phyloP scores from a whole-genome alignment of 1,140 invertebrate genomes.

The Nasonia giraulti region DNA sequence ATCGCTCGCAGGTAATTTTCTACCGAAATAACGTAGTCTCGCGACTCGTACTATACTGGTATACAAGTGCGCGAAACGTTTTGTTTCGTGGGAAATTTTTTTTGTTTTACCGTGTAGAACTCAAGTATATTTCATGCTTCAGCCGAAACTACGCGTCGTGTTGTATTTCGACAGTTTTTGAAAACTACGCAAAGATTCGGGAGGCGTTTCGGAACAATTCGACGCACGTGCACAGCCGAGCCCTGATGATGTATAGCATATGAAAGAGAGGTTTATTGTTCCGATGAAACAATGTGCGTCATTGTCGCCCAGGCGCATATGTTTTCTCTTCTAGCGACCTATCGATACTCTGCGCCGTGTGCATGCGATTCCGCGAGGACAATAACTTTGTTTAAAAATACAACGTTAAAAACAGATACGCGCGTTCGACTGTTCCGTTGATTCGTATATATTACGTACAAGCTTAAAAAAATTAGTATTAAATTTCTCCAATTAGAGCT shows the following conservation, averaged over 20 bases:
- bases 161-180: neutral
- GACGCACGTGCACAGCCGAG: neutral
- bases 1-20: neutral
- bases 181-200: conserved; percentile 21
- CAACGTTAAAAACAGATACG: too few relatives aligned
- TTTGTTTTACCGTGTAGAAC: neutral
- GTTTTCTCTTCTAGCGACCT: neutral
- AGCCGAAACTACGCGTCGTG: neutral
- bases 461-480: neutral
- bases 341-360: neutral
- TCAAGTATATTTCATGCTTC: neutral
- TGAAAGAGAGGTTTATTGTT: conserved; percentile 29
- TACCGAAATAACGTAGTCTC: neutral
- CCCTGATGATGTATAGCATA: neutral
- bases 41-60: neutral
- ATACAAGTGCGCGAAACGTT: neutral
- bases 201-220: conserved; percentile 17
- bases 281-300: conserved; percentile 33
- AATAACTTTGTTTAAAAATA: too few relatives aligned
- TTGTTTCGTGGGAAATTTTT: neutral
- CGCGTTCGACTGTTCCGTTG: too few relatives aligned
- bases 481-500: conserved; percentile 39
- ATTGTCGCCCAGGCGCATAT: neutral
- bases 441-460: too few relatives aligned
- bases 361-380: too few relatives aligned